Base-by-base conservation (phyloP, 2,113 vertebrate species). In the Myodes glareolus region DNA sequence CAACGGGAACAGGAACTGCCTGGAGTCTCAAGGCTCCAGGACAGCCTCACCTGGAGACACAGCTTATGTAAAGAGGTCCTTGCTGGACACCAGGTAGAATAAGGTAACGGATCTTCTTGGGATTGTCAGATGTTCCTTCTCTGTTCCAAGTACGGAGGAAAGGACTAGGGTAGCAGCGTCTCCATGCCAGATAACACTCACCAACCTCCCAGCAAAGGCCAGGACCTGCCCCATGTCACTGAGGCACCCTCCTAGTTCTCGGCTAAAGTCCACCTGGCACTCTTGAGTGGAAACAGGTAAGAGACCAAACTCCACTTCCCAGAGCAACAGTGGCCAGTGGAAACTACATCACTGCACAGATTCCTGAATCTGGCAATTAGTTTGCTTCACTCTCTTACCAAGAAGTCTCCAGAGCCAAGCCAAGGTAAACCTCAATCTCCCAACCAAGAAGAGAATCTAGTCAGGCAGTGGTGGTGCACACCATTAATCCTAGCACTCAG, bases 251-350 rank as follows among this genome's bases (percentile, higher is more conserved):
- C 82, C 91, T 92, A 80, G 86, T 67, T 94, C 94, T 45, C 0
- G 0, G 95, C 86, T 97, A 97, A 98, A 98, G 98, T 98, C 97
- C 98, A 97, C 93, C n/a, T 73, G 67, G 94, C 94, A 52, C 75
- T 92, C 94, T 76, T 76, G 87, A 0, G 13, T 97, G 94, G 94
- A 98, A 25, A 61, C 72, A 70, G 52, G 88, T 50, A 45, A 52
- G 55, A 95, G 96, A 93, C 33, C 98, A 97, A 98, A 98, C 97
- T 98, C 98, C 45, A 97, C 92, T 36, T 96, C 84, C 92, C 11
- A 76, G 92, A 81, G 33, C 92, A 96, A 96, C 1, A n/a, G 96
- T 77, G 21, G 19, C 50, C 93, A 95, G 87, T 31, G 3, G 14
- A 78, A 95, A 76, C 14, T 6, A 31, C 5, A 10, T 55, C 93